Evolutionary conservation across 2,888 invertebrate genomes (phyloP).

Genomic region (Xanthia icteritia): DNA sequence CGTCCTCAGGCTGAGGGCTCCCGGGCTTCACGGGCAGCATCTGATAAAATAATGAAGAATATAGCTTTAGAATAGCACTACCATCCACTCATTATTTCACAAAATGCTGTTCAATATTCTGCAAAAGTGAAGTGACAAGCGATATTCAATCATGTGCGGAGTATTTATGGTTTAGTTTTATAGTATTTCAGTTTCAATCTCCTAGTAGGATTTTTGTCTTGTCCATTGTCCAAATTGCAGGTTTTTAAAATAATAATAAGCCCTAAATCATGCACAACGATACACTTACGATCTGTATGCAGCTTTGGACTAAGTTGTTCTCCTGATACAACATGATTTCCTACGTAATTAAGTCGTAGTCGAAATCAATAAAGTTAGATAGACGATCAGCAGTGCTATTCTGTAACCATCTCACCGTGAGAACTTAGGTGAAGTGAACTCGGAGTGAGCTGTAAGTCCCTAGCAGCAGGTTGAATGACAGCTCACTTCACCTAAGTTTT

Average conservation of each 20-base stretch:
- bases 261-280: not conserved
- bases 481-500: too few species aligned
- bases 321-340: not conserved
- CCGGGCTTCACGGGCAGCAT: slow-evolving; percentile 76
- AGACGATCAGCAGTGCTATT: too few species aligned
- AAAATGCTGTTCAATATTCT: not conserved
- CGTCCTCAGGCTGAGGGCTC: slow-evolving; percentile 81
- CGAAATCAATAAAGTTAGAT: not conserved
- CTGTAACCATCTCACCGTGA: too few species aligned
- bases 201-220: not conserved
- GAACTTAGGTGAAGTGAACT: too few species aligned
- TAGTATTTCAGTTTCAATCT: not conserved
- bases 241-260: not conserved
- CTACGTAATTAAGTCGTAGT: not conserved
- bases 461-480: too few species aligned
- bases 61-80: not conserved
- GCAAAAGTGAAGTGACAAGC: not conserved
- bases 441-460: too few species aligned
- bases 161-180: not conserved
- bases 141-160: not conserved
- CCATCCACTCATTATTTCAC: not conserved
- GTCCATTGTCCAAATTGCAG: not conserved
- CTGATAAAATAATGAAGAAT: slow-evolving; percentile 4
- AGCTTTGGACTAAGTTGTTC: not conserved
- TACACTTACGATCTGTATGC: not conserved